These are phyloP conservation scores for Anniella stebbinsi DNA, from an alignment of 2,797 vertebrate genomes.

Conservation along the genomic window DNA sequence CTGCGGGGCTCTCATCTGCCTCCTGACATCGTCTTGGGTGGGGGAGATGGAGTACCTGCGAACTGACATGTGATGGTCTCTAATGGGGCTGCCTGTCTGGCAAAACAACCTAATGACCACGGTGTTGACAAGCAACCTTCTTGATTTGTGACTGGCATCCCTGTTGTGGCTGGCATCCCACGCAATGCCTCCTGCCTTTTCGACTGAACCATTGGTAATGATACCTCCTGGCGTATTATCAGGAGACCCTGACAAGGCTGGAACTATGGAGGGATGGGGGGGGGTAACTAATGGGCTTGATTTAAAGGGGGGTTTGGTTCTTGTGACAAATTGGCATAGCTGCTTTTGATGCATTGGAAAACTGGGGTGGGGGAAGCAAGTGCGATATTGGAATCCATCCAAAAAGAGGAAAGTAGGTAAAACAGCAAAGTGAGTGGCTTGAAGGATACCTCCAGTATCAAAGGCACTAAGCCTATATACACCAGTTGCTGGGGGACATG, in stretches of 20 bases:
- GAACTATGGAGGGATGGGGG: no score
- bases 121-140: background rate
- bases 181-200: background rate
- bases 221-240: background rate
- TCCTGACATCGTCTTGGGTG: constrained; percentile 1
- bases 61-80: constrained; percentile 38
- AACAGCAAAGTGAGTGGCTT: background rate
- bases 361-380: no score
- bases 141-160: background rate
- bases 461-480: no score
- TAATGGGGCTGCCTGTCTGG: constrained; percentile 24
- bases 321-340: background rate
- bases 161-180: background rate
- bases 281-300: background rate
- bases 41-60: background rate
- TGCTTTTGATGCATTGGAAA: background rate
- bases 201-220: background rate
- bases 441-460: no score
- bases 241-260: background rate
- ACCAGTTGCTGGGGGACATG: no score
- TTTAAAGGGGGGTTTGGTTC: background rate
- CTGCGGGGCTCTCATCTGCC: background rate
- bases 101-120: background rate
- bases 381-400: background rate
- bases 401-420: no score